Evolutionary conservation across 2,888 invertebrate species (phyloP), one percentile per base, ranked within the genome.

Genomic region (Meta bourneti): DNA sequence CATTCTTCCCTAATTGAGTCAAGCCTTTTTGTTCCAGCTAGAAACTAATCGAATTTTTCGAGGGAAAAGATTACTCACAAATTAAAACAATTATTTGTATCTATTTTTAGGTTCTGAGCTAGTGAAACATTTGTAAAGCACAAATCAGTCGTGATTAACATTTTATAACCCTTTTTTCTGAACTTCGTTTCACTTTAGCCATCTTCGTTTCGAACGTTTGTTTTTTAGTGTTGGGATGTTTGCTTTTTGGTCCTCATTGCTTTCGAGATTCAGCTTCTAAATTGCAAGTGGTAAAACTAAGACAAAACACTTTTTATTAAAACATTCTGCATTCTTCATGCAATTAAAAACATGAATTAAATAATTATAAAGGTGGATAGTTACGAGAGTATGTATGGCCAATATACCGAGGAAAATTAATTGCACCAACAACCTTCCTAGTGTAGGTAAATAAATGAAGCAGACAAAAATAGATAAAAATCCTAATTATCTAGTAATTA

Each of bases 81-180:
- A 82, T 72, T 75, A 84, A 84, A 84, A 75, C 74, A 74, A 74
- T 84, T 72, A 75, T 61, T 75, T 75, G 74, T 75, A 84, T 54
- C 34, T 75, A 74, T 82, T 51, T 81, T 34, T 52, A 61, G 83
- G 54, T 75, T 11, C 61, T 5, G 8, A 8, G 9, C 7, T 9
- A 20, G 34, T 48, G n/a, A 72, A 61, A 49, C 54, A 72, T 52
- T 84, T 75, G 74, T 9, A 7, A 61, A 75, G 20, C 13, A 79
- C 79, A 79, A 79, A 79, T 79, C 61, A 69, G 34, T 61, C 20
- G 49, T 79, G 61, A 79, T 20, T 79, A 69, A 16, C 34, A 79
- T 79, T 79, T 61, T 34, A 61, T n/a, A 49, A 16, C 49, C 49
- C n/a, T 49, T 19, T 77, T 51, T n/a, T 48, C 8, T 49, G 48